phyloP scores from a whole-genome alignment of 2,888 invertebrate genomes.

The Orgyia antiqua region DNA sequence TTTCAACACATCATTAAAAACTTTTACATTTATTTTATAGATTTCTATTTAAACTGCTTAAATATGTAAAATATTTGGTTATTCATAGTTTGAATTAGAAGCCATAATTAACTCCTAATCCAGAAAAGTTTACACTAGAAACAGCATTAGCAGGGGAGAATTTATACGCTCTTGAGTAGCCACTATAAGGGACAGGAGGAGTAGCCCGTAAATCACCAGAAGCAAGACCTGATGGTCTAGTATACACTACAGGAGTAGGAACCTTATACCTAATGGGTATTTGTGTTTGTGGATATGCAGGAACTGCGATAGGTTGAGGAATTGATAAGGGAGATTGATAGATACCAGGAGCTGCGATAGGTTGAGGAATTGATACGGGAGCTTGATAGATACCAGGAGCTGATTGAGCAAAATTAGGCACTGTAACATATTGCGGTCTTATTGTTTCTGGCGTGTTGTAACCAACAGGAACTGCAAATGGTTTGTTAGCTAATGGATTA shows the following conservation, averaged over 20 bases:
- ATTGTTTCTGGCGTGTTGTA: conserved; percentile 1
- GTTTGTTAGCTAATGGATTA: neutral
- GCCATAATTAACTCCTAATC: conserved; percentile 56
- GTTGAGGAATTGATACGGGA: conserved; percentile 4
- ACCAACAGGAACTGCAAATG: conserved; percentile 2
- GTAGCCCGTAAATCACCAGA: neutral
- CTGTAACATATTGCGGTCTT: neutral
- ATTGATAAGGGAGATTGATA: conserved; percentile 3
- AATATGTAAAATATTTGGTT: too few species aligned
- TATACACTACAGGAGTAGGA: conserved; percentile 6
- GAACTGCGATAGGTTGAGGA: conserved; percentile 13
- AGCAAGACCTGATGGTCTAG: conserved; percentile 1
- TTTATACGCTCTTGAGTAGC: conserved; percentile 12
- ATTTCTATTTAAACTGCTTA: too few species aligned
- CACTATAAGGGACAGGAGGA: conserved; percentile 2
- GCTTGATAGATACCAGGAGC: neutral
- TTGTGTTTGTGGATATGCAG: conserved; percentile 8
- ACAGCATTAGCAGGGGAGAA: conserved; percentile 42
- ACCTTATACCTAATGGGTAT: neutral
- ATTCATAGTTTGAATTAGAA: too few species aligned
- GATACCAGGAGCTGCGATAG: conserved; percentile 17
- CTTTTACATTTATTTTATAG: too few species aligned
- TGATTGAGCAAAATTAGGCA: neutral
- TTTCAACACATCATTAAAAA: too few species aligned
- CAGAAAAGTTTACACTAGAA: conserved; percentile 78